Evolutionary conservation across 2,797 vertebrate species (phyloP).

Genomic region (Clarias platycephalus): DNA sequence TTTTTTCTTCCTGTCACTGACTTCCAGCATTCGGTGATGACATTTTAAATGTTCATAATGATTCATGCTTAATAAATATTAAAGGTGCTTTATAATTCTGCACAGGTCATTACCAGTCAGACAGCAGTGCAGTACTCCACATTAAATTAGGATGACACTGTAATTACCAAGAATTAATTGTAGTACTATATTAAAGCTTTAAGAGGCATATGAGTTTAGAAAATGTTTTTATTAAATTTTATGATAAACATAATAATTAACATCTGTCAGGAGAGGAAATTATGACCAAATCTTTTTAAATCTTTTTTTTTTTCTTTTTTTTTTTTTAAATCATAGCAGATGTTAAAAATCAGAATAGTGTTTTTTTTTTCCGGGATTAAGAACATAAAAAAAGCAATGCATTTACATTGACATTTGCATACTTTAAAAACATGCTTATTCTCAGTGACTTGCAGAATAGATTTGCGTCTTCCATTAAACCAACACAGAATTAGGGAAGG

Average conservation of each 20-base stretch:
- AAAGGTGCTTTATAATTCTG: not conserved
- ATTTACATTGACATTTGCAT: not conserved
- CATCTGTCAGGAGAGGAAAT: not conserved
- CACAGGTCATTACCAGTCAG: not conserved
- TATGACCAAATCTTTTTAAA: not conserved
- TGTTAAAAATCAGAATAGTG: not conserved
- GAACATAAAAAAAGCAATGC: not conserved
- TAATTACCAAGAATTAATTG: slow-evolving; percentile 6
- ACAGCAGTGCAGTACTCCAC: not conserved
- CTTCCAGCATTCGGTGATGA: not conserved
- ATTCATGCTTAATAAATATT: slow-evolving; percentile 1
- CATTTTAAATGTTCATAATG: slow-evolving; percentile 1
- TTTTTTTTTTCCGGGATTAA: not conserved
- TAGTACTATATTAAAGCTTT: slow-evolving; percentile 4
- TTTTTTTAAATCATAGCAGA: not conserved
- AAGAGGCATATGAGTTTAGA: not conserved
- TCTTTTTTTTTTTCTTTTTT: not conserved
- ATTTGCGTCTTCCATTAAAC: not conserved
- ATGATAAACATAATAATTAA: not conserved
- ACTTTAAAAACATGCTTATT: not conserved
- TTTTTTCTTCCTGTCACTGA: not conserved
- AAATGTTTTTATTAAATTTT: not conserved
- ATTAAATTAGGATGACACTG: not conserved
- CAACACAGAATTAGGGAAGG: not conserved
- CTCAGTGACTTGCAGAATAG: not conserved